Conservation (phyloP, 2,113 vertebrate genomes). For the Platichthys stellatus region DNA sequence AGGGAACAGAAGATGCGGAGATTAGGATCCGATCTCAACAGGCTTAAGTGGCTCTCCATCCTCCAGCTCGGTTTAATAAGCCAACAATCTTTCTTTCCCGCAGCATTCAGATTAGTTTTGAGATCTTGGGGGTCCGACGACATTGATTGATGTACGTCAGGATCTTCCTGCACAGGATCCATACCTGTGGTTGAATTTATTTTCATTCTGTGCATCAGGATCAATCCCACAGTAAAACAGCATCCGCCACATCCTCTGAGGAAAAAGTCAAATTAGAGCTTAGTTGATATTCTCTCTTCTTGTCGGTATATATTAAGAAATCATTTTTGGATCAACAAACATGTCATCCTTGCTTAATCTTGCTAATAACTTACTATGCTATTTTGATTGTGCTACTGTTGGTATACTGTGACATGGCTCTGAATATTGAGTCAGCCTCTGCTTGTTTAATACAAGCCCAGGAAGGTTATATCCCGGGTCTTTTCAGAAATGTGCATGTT, state of each 20-base stretch:
- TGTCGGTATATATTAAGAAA: no score
- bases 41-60: constrained; percentile 60
- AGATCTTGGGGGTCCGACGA: constrained; percentile 8
- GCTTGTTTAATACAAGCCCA: no score
- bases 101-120: constrained; percentile 20
- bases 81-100: constrained; percentile 27
- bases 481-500: no score
- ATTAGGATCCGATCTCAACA: constrained; percentile 53
- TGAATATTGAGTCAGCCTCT: no score
- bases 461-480: no score
- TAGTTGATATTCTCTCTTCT: no score
- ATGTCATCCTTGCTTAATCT: no score
- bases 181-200: constrained; percentile 18
- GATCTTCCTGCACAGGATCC: background rate
- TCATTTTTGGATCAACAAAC: no score
- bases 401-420: no score
- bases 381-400: no score
- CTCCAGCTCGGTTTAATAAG: constrained; percentile 48
- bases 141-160: constrained; percentile 16
- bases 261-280: no score
- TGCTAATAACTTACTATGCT: no score
- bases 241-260: background rate
- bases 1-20: constrained; percentile 68
- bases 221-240: background rate
- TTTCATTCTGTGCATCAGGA: constrained; percentile 2